Conservation (phyloP, 2,797 vertebrate species). For the Toxotes lorentzi region DNA sequence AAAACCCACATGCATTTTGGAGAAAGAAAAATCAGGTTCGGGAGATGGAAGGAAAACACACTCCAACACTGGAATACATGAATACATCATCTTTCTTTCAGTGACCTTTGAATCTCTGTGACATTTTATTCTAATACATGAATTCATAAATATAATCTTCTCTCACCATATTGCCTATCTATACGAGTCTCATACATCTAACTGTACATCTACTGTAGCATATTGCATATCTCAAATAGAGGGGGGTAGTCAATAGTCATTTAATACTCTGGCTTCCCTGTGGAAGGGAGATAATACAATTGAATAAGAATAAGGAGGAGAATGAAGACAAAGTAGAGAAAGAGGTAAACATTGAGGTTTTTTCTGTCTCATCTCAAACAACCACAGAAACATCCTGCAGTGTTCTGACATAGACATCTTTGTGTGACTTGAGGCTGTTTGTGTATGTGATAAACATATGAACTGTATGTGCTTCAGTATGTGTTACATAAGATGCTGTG, state of each 20-base stretch:
- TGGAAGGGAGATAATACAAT: conserved; percentile 43
- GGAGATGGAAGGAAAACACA: conserved; percentile 38
- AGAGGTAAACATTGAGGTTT: conserved; percentile 45
- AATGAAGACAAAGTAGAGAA: conserved; percentile 36
- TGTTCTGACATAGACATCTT: conserved; percentile 56
- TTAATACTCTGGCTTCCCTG: conserved; percentile 46
- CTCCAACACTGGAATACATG: conserved; percentile 56
- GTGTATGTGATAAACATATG: conserved; percentile 1
- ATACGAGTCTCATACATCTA: conserved; percentile 72
- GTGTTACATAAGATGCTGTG: conserved; percentile 1
- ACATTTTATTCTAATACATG: conserved; percentile 72
- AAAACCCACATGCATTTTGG: conserved; percentile 67
- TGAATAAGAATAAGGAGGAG: conserved; percentile 24
- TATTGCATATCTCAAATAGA: conserved; percentile 78
- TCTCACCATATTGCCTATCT: conserved; percentile 70
- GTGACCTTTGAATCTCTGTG: conserved; percentile 71
- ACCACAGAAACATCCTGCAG: conserved; percentile 36
- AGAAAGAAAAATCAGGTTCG: conserved; percentile 24
- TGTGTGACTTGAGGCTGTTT: conserved; percentile 12
- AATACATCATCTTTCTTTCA: conserved; percentile 65
- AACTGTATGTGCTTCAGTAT: neutral
- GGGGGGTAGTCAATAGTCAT: conserved; percentile 47
- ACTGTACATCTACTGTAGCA: conserved; percentile 72
- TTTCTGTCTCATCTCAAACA: conserved; percentile 45
- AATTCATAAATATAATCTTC: conserved; percentile 74